Evolutionary conservation across 2,113 vertebrate genomes (phyloP).

Genomic region (Gadus chalcogrammus): DNA sequence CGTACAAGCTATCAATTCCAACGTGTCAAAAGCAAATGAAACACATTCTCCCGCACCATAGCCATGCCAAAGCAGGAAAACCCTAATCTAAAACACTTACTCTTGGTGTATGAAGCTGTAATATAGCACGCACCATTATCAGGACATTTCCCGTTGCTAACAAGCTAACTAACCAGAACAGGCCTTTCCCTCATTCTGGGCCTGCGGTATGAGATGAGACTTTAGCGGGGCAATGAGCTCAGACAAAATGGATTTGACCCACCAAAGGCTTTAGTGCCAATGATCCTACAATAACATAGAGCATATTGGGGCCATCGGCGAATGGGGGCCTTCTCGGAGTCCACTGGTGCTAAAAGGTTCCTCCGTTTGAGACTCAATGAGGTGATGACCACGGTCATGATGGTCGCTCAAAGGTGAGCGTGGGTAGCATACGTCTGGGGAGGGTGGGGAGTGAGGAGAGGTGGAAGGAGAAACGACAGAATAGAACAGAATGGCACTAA

Average conservation of each 20-base stretch:
- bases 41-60: slow-evolving; percentile 46
- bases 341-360: slow-evolving; percentile 63
- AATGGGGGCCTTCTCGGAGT: slow-evolving; percentile 49
- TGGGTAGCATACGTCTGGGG: slow-evolving; percentile 39
- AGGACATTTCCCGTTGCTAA: slow-evolving; percentile 58
- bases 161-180: slow-evolving; percentile 61
- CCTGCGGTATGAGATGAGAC: slow-evolving; percentile 54
- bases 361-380: slow-evolving; percentile 57
- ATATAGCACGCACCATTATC: slow-evolving; percentile 68
- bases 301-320: slow-evolving; percentile 70
- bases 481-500: too few species aligned
- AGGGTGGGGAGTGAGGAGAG: slow-evolving; percentile 24
- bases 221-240: slow-evolving; percentile 75
- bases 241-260: slow-evolving; percentile 69
- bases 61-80: slow-evolving; percentile 50
- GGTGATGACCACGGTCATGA: slow-evolving; percentile 64
- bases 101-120: slow-evolving; percentile 61
- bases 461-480: too few species aligned
- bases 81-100: slow-evolving; percentile 47
- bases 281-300: slow-evolving; percentile 78
- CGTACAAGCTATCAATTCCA: slow-evolving; percentile 36
- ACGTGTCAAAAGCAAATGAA: slow-evolving; percentile 44
- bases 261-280: slow-evolving; percentile 68
- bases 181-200: slow-evolving; percentile 45
- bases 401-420: slow-evolving; percentile 56